phyloP scores from a whole-genome alignment of 2,888 invertebrate genomes.

The Amblyjoppa proteus region DNA sequence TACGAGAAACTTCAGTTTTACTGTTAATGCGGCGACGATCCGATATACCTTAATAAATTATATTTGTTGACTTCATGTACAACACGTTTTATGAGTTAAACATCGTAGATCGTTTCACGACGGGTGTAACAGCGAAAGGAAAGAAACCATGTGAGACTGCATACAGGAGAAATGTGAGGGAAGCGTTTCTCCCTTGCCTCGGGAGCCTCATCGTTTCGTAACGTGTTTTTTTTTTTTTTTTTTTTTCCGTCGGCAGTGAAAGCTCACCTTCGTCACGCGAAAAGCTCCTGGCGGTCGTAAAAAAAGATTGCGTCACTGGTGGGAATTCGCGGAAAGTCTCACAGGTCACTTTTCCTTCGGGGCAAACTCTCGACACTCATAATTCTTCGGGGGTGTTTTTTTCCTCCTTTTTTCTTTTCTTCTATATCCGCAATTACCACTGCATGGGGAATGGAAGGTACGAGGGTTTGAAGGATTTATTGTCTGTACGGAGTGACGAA shows the following conservation, averaged over 20 bases:
- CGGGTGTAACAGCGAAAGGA: neutral
- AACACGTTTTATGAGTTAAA: too few species aligned
- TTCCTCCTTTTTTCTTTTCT: constrained; percentile 12
- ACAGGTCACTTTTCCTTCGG: constrained; percentile 16
- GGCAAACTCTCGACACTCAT: constrained; percentile 22
- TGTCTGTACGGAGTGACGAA: neutral
- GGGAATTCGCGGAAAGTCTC: constrained; percentile 10
- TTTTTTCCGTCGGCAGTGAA: neutral
- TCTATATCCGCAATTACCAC: constrained; percentile 25
- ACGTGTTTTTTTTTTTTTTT: constrained; percentile 21
- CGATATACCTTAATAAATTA: too few species aligned
- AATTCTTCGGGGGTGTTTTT: neutral
- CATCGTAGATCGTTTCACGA: neutral
- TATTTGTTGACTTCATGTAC: too few species aligned
- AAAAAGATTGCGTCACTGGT: constrained; percentile 25
- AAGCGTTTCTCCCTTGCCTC: constrained; percentile 26
- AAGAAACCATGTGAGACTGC: neutral
- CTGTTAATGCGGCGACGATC: too few species aligned
- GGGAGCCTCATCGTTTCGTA: constrained; percentile 29
- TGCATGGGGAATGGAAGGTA: neutral
- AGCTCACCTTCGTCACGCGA: constrained; percentile 36
- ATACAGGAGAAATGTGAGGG: neutral
- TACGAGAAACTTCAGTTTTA: too few species aligned
- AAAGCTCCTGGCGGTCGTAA: constrained; percentile 47
- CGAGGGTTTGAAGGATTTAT: neutral